Evolutionary conservation across 2,113 vertebrate species (phyloP).

Genomic region (Lepidothrix coronata): DNA sequence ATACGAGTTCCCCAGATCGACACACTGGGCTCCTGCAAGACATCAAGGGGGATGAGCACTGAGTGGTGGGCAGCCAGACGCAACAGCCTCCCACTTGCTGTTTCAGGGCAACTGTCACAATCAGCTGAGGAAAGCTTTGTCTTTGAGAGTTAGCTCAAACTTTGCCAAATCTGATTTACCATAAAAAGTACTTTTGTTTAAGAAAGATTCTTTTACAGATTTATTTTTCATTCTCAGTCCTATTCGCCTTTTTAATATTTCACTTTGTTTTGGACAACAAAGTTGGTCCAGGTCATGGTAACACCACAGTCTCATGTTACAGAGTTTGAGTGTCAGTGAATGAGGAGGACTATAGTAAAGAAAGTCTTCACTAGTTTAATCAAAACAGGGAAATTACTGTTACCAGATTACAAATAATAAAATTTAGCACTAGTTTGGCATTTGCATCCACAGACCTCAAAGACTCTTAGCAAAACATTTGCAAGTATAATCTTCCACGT

Average conservation of each 20-base stretch:
- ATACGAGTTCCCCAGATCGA: conserved; percentile 91
- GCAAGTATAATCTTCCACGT: neutral
- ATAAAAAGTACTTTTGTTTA: neutral
- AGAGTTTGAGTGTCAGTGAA: neutral
- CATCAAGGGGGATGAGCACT: neutral
- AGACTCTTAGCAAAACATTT: neutral
- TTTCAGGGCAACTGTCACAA: neutral
- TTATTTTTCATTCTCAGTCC: neutral
- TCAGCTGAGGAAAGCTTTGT: neutral
- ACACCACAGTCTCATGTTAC: neutral
- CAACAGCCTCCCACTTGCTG: neutral
- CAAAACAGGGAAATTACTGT: neutral
- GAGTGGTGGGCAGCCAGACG: neutral
- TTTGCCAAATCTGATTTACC: neutral
- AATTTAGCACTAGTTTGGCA: neutral
- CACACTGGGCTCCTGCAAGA: conserved; percentile 86
- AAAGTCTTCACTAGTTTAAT: neutral
- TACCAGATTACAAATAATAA: neutral
- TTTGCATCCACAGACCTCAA: neutral
- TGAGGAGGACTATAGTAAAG: neutral
- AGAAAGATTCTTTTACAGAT: neutral
- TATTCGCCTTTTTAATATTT: neutral
- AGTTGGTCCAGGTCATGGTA: neutral
- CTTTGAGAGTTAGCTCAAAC: neutral
- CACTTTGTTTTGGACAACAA: neutral